Conservation (phyloP, 2,113 vertebrate species). For the Nycticryphes semicollaris region DNA sequence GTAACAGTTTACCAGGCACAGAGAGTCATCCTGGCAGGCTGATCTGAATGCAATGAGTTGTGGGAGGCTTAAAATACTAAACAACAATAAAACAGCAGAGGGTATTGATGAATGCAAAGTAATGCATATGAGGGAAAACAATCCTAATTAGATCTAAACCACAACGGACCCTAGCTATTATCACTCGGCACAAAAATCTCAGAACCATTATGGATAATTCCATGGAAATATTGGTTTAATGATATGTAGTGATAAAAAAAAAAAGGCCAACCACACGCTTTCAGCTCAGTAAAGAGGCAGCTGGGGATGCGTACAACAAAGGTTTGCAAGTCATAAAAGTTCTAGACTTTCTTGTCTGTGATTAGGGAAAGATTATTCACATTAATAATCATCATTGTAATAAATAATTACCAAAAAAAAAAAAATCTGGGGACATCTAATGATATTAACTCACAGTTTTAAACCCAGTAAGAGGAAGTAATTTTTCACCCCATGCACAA, state of each 20-base stretch:
- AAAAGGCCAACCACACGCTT: constrained; percentile 27
- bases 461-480: not conserved
- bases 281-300: not conserved
- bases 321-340: constrained; percentile 27
- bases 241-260: constrained; percentile 31
- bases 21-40: not conserved
- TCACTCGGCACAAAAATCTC: constrained; percentile 35
- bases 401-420: not conserved
- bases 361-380: not conserved
- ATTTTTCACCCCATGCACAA: not conserved
- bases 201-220: constrained; percentile 52
- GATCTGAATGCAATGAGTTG: constrained; percentile 16
- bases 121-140: constrained; percentile 56
- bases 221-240: constrained; percentile 44
- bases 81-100: constrained; percentile 55
- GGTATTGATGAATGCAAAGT: constrained; percentile 60
- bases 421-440: not conserved
- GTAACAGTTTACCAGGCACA: not conserved
- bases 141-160: constrained; percentile 71
- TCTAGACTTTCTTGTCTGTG: constrained; percentile 1
- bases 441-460: not conserved
- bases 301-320: constrained; percentile 19
- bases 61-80: constrained; percentile 21
- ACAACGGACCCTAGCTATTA: constrained; percentile 40
- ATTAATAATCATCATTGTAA: not conserved